Conservation (phyloP, 92 coral and sea anemone genomes). For the Porites divaricata region DNA sequence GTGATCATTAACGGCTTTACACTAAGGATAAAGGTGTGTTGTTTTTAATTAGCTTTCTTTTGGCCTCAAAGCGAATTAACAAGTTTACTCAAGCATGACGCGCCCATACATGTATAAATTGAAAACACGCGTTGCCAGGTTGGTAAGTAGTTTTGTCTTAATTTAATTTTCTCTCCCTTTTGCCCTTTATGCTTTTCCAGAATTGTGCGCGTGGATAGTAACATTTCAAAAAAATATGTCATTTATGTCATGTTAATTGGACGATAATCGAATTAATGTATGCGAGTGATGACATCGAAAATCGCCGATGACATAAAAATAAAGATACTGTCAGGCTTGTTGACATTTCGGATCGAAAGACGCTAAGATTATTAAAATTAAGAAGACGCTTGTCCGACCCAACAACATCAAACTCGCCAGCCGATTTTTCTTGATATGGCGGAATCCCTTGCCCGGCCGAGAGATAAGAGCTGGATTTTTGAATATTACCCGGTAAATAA, state of each 20-base stretch:
- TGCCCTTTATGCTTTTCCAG: neutral
- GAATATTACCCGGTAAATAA: constrained; percentile 96
- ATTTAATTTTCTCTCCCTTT: neutral
- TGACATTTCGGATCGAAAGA: constrained; percentile 39
- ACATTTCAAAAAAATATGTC: too few relatives aligned
- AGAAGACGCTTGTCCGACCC: constrained; percentile 23
- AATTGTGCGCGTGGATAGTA: too few relatives aligned
- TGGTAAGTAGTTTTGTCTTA: neutral
- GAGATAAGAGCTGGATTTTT: constrained; percentile 98
- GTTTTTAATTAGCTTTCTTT: too few relatives aligned
- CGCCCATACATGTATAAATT: too few relatives aligned
- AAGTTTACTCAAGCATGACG: too few relatives aligned
- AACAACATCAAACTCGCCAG: neutral
- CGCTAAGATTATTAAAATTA: neutral
- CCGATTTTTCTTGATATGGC: constrained; percentile 37
- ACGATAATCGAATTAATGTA: neutral
- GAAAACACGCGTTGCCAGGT: too few relatives aligned
- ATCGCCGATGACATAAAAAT: neutral
- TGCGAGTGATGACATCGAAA: constrained; percentile 29
- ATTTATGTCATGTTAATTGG: too few relatives aligned
- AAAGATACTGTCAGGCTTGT: constrained; percentile 20
- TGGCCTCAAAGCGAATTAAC: too few relatives aligned
- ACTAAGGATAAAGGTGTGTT: too few relatives aligned
- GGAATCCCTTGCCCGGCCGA: constrained; percentile 70
- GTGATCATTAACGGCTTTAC: too few relatives aligned